Evolutionary conservation across 2,888 invertebrate genomes (phyloP).

Genomic region (Mimachlamys varia): DNA sequence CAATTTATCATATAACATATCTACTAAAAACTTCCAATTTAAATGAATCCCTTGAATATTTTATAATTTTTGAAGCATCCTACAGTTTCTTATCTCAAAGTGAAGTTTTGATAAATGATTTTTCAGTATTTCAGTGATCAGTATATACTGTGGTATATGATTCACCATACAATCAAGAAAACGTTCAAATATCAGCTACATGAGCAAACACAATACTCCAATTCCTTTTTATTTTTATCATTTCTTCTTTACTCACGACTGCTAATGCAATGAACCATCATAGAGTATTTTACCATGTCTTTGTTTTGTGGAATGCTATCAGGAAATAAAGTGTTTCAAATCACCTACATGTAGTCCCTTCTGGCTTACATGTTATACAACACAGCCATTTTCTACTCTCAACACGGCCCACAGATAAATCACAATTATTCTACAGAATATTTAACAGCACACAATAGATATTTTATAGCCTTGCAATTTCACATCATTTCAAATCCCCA

Average conservation of each 20-base stretch:
- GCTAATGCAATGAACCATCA: background rate
- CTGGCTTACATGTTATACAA: background rate
- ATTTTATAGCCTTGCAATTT: conserved; percentile 20
- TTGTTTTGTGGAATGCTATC: background rate
- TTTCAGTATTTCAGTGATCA: background rate
- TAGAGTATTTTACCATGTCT: background rate
- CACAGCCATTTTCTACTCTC: background rate
- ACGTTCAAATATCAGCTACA: background rate
- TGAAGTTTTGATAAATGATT: background rate
- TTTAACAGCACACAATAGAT: background rate
- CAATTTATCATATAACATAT: no score
- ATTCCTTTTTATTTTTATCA: conserved; percentile 18
- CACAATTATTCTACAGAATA: background rate
- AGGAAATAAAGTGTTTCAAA: background rate
- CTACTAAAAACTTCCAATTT: background rate
- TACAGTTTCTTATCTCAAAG: background rate
- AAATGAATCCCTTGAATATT: background rate
- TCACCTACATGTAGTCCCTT: background rate
- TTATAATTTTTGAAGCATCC: background rate
- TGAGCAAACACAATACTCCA: background rate
- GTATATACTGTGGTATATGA: background rate
- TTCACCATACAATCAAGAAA: background rate
- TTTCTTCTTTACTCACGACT: background rate
- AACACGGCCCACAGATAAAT: background rate
- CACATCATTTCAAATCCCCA: background rate